Percentiles rank a stretch among this genome's conserved stretches.
These are phyloP conservation scores for Sitta europaea DNA, from an alignment of 2,113 vertebrate species.

Conservation along the genomic window DNA sequence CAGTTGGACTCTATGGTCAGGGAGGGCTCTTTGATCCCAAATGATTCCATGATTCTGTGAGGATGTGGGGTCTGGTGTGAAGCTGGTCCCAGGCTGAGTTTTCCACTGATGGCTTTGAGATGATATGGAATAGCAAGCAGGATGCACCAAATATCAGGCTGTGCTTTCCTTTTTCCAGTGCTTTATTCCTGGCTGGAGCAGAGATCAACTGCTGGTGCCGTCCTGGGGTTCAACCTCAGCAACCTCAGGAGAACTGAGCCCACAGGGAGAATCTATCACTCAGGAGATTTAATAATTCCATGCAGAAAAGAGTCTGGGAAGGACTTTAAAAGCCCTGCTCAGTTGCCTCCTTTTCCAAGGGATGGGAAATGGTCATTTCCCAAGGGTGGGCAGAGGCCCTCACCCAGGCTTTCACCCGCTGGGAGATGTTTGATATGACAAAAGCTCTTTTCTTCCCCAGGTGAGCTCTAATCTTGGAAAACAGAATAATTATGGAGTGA, in stretches of 20 bases:
- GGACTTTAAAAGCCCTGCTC: neutral
- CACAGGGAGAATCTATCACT: rapidly evolving
- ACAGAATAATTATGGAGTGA: neutral
- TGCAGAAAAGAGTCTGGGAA: neutral
- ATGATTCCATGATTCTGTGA: neutral
- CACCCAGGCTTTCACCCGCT: neutral
- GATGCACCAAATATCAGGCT: neutral
- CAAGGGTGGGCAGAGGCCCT: neutral
- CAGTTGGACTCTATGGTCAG: rapidly evolving
- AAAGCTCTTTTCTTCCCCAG: neutral
- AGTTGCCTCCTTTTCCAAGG: neutral
- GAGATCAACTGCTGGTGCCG: neutral
- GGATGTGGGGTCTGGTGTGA: neutral
- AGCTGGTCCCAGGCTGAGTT: neutral
- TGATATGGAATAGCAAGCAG: too few relatives aligned
- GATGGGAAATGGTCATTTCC: neutral
- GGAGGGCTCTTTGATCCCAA: neutral
- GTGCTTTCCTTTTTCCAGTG: neutral
- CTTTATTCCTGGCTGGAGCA: neutral
- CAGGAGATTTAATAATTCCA: neutral
- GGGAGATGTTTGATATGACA: neutral
- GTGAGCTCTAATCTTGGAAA: neutral
- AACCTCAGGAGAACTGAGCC: neutral
- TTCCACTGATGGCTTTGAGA: neutral
- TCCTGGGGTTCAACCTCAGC: neutral